Base-by-base conservation (phyloP, 2,113 vertebrate genomes). In the Cairina moschata region DNA sequence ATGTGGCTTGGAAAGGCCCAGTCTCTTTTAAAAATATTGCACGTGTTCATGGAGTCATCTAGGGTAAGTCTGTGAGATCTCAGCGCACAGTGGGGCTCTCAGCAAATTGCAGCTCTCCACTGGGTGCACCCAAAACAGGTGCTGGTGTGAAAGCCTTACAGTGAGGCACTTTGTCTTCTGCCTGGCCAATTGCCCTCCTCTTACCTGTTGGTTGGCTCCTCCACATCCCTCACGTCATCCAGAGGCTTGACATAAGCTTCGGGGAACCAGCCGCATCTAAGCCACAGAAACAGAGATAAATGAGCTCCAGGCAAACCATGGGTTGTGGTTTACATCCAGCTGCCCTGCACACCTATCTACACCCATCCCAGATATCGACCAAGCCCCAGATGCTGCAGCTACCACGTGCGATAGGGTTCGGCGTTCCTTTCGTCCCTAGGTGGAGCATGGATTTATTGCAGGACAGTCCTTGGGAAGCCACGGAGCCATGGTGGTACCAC, bases 211-310 rank as follows among this genome's bases (percentile, higher is more conserved):
- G 31, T 29, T 46, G 72, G 74, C 60, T 95, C 78, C 66, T 98
- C 91, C 28, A 65, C 59, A 94, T 97, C 73, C 65, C 97, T 87
- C 3, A 44, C n/a, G 7, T 93, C 93, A 56, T 98, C 98, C 71
- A 98, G 11, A 36, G 98, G 96, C 72, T 98, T 98, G 81, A 99
- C 99, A 8, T 99, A 99, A 38, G 99, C 98, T 92, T 99, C 98
- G 1, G 99, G 99, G 91, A 99, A 99, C 99, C 99, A 99, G 95
- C 99, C 99, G 4, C 98, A 98, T 54, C 99, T 99, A 97, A 14
- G 14, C 32, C 65, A 84, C n/a, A 67, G 62, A 36, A 69, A 69
- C 7, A 88, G 83, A 85, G 40, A 46, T 1, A 8, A 74, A 80
- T 77, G 46, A 92, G 42, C 11, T 58, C 54, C 66, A 44, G 58